Conservation (phyloP, 2,888 invertebrate species). For the Meliscaeva auricollis region DNA sequence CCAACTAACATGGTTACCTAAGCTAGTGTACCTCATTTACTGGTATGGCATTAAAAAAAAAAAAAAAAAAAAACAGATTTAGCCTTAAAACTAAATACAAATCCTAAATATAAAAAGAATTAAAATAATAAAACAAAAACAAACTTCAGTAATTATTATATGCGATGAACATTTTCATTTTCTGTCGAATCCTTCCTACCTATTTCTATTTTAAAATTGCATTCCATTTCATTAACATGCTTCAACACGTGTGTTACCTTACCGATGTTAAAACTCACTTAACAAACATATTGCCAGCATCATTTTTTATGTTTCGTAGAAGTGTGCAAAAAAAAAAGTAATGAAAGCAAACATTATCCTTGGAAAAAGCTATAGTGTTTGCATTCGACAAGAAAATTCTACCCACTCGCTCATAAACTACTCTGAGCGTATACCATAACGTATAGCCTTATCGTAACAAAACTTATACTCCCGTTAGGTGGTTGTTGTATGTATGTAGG, state of each 20-base stretch:
- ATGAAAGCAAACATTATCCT: conserved; percentile 24
- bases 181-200: too few species aligned
- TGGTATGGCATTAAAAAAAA: too few species aligned
- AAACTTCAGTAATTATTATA: too few species aligned
- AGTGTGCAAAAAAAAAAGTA: not conserved
- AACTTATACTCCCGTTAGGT: not conserved
- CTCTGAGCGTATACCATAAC: not conserved
- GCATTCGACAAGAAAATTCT: conserved; percentile 19
- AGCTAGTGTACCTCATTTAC: too few species aligned
- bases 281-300: not conserved
- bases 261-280: not conserved
- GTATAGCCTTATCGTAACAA: not conserved
- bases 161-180: too few species aligned
- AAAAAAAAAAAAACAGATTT: too few species aligned
- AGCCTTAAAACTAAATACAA: too few species aligned
- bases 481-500: not conserved
- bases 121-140: too few species aligned
- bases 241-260: not conserved
- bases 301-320: not conserved
- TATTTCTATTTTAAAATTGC: too few species aligned
- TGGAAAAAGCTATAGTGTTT: not conserved
- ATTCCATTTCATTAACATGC: not conserved
- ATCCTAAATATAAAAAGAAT: too few species aligned
- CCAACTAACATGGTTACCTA: too few species aligned
- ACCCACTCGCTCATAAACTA: conserved; percentile 12